Conservation (phyloP, 2,113 vertebrate genomes). For the Nannospalax galili region DNA sequence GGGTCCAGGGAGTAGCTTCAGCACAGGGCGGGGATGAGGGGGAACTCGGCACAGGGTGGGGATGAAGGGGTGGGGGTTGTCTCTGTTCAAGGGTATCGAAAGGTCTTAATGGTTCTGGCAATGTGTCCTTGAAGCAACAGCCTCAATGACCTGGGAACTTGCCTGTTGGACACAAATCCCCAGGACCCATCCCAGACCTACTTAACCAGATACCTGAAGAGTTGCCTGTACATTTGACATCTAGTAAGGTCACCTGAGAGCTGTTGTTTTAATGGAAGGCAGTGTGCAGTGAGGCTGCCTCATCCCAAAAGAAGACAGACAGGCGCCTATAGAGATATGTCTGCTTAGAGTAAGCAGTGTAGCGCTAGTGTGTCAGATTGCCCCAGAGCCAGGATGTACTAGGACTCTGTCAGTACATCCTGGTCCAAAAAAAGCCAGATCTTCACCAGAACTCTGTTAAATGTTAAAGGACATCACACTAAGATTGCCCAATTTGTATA, state of each 20-base stretch:
- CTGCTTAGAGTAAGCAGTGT: not conserved
- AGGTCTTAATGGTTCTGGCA: not conserved
- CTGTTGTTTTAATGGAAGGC: not conserved
- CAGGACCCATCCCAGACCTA: not conserved
- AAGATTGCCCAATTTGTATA: not conserved
- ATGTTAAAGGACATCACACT: not conserved
- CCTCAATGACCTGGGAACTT: not conserved
- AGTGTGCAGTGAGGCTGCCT: not conserved
- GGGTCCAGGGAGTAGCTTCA: not conserved
- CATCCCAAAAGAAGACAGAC: not conserved
- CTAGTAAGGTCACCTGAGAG: not conserved
- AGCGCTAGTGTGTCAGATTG: not conserved
- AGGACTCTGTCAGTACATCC: not conserved
- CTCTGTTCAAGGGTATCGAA: not conserved
- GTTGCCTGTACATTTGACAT: not conserved
- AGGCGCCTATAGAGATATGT: not conserved
- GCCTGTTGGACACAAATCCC: not conserved
- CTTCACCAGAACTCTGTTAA: not conserved
- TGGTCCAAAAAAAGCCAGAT: not conserved
- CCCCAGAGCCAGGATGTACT: not conserved
- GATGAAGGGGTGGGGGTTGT: no score
- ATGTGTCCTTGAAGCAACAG: not conserved
- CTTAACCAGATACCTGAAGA: not conserved
- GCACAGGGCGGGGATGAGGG: no score
- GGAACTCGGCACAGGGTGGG: no score